Conservation (phyloP, 2,113 vertebrate genomes). For the Romanogobio albipinnatus region DNA sequence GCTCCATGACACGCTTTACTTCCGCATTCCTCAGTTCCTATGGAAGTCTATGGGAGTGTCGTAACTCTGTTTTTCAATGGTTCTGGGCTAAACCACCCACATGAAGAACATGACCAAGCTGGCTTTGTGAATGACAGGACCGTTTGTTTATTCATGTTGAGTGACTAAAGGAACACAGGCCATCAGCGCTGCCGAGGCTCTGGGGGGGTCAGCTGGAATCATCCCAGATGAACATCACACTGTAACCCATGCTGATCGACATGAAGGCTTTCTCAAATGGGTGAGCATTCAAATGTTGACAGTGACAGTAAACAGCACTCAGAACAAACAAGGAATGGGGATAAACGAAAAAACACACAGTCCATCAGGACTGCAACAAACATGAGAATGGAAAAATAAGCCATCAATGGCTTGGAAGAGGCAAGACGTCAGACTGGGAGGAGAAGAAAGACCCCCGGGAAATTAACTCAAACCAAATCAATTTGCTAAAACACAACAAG, state of each 20-base stretch:
- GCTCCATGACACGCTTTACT: too few relatives aligned
- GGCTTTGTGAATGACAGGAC: slow-evolving; percentile 19
- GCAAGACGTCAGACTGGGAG: neutral
- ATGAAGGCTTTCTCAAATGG: slow-evolving; percentile 27
- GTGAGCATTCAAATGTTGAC: slow-evolving; percentile 29
- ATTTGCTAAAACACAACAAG: slow-evolving; percentile 12
- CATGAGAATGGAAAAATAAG: slow-evolving; percentile 10
- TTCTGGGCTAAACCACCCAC: slow-evolving; percentile 40
- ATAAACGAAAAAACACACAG: neutral
- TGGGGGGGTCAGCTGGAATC: slow-evolving; percentile 8
- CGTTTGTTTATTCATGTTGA: slow-evolving; percentile 33
- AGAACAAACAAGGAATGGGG: neutral
- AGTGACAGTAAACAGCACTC: slow-evolving; percentile 8
- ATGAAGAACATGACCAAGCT: slow-evolving; percentile 35
- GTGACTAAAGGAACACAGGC: slow-evolving; percentile 19
- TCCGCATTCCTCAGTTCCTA: too few relatives aligned
- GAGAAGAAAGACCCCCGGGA: neutral
- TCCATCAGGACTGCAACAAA: slow-evolving; percentile 13
- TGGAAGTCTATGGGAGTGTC: too few relatives aligned
- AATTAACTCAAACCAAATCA: slow-evolving; percentile 6
- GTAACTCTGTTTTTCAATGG: too few relatives aligned
- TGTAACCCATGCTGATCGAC: neutral
- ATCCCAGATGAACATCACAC: slow-evolving; percentile 12
- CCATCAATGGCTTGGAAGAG: neutral
- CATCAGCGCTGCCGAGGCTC: neutral